Evolutionary conservation across 2,888 invertebrate species (phyloP), one percentile per base, ranked within the genome.

Genomic region (Amblyjoppa fuscipennis): DNA sequence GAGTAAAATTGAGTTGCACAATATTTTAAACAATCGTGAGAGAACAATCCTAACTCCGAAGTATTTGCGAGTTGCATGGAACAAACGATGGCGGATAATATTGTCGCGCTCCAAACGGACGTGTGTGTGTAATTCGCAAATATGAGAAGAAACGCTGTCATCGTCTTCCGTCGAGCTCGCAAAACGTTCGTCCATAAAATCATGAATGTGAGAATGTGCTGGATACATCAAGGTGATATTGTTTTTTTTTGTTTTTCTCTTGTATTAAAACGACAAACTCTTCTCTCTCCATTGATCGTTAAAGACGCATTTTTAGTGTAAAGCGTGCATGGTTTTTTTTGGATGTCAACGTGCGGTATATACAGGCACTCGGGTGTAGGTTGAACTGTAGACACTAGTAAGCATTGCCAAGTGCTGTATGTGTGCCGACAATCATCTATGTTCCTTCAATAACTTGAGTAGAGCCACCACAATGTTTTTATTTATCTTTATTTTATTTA

Each of bases 341-440:
- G 90, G 89, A 92, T 92, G 91, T 92, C 91, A 85, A 85, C 83
- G 92, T 92, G 92, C 93, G 93, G 92, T 93, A 91, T 90, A 92
- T 38, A 78, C 81, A 85, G 91, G 92, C 92, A 92, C 92, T 93
- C 93, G 92, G 93, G 93, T 92, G 92, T 93, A 93, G 93, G 93
- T 92, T 91, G 90, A 91, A 88, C 89, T 90, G 92, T 93, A 93
- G 92, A 91, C 89, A 90, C 88, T 93, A 93, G 92, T 90, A 91
- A 93, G 94, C 93, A 93, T 94, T 94, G 94, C 94, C 94, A 94
- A 94, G 93, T 94, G 94, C 93, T 94, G 92, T 93, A 93, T 94
- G 93, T 94, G 94, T 94, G 93, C 93, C 93, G 93, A 93, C 94
- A 94, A 93, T 94, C 93, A 94, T 93, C 93, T 92, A 93, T 91